phyloP scores from a whole-genome alignment of 2,113 vertebrate species.

The Cololabis saira region DNA sequence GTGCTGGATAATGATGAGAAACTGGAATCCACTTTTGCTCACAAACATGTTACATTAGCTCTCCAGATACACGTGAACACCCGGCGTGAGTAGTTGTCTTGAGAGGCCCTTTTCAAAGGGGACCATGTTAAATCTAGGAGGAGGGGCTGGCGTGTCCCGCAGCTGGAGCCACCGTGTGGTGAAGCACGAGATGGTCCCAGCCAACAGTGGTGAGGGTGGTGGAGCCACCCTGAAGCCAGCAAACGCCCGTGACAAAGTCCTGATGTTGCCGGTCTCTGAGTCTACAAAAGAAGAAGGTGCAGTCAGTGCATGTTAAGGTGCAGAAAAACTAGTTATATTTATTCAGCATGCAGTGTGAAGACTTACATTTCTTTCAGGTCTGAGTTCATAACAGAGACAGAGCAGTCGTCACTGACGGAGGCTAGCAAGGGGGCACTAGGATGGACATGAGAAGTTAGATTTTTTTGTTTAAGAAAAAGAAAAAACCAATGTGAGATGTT shows the following conservation, averaged over 20 bases:
- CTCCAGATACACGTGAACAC: not conserved
- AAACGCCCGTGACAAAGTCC: constrained; percentile 91
- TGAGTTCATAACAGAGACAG: constrained; percentile 87
- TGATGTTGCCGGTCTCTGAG: constrained; percentile 86
- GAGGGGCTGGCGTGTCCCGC: constrained; percentile 32
- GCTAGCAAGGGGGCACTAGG: constrained; percentile 87
- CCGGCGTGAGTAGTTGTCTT: not conserved
- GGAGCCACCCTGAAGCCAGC: constrained; percentile 88
- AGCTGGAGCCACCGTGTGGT: constrained; percentile 81
- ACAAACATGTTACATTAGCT: not conserved
- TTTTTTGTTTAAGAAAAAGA: not conserved
- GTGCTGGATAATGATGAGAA: not conserved
- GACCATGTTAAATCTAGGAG: constrained; percentile 39
- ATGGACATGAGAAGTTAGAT: constrained; percentile 5
- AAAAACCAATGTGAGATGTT: not conserved
- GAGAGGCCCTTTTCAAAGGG: not conserved
- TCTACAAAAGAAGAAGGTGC: constrained; percentile 68
- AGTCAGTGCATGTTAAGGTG: not conserved
- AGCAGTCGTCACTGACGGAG: constrained; percentile 93
- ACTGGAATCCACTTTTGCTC: constrained; percentile 5
- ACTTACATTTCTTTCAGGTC: constrained; percentile 91
- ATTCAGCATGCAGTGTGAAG: not conserved
- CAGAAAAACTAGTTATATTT: not conserved
- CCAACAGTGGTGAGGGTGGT: constrained; percentile 89
- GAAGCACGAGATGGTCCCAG: constrained; percentile 96